Evolutionary conservation across 2,888 invertebrate genomes (phyloP), one percentile per base, ranked within the genome.

Genomic region (Hedya salicella): DNA sequence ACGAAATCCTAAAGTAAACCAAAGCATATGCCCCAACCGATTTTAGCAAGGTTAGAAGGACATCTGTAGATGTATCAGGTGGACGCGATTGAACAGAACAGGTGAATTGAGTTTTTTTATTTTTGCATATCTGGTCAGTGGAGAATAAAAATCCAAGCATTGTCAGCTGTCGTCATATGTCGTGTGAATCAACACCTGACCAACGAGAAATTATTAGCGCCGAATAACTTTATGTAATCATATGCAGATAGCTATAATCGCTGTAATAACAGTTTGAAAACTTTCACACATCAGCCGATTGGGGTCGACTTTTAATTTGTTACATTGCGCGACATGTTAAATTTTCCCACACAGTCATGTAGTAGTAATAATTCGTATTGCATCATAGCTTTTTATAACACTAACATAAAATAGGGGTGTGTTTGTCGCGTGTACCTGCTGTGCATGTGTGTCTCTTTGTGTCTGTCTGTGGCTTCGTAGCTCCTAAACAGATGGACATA

Each of bases 51-150:
- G 67, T 70, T 52, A 19, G 13, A 48, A 14, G 69, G 73, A 74
- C 85, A 85, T 81, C 76, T 84, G 85, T 71, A 71, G 52, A 56
- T 65, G 73, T 79, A 78, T 84, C 76, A 30, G 68, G 52, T 65
- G 75, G 87, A 72, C 80, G 83, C 76, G 71, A 81, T 82, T 82
- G 6, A 6, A 6, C 77, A 68, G 70, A 61, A 82, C 91, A 91
- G 88, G 88, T 90, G 89, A 73, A 76, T 71, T 70, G 67, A 56
- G 70, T 56, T 71, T 85, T 85, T 85, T 84, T 82, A 69, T 73
- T 70, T 79, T 78, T 78, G 74, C 75, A 75, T 83, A 85, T 86
- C 82, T 90, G 90, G 82, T 73, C 73, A 66, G 46, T 48, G 75
- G 73, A 74, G 77, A 76, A 75, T 75, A 75, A 78, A 78, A 79